A percentile compares a stretch with the other conserved stretches of the same genome.
Evolutionary conservation across 2,113 vertebrate genomes (phyloP).

Genomic region (Pachypanchax playfairii): DNA sequence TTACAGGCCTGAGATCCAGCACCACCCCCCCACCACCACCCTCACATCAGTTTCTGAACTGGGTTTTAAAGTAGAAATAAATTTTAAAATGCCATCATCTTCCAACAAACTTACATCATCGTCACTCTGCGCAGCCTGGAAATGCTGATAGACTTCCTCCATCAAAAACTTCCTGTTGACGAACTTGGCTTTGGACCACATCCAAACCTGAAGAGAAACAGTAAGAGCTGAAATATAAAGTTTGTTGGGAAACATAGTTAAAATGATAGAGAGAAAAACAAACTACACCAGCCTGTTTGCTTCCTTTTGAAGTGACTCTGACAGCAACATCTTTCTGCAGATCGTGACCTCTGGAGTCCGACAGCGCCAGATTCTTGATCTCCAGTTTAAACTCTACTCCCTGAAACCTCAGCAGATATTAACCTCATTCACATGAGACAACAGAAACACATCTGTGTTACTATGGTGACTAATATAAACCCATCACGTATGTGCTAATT

Average conservation of each 20-base stretch:
- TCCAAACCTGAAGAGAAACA: conserved; percentile 82
- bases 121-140: conserved; percentile 69
- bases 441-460: not conserved
- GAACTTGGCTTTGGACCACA: conserved; percentile 91
- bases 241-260: not conserved
- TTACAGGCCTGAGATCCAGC: too few relatives aligned
- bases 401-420: conserved; percentile 62
- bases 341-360: conserved; percentile 86
- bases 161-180: conserved; percentile 91
- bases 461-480: too few relatives aligned
- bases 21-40: too few relatives aligned
- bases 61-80: too few relatives aligned
- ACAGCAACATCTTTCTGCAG: conserved; percentile 85
- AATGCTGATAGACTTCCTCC: conserved; percentile 87
- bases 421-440: not conserved
- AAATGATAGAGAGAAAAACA: not conserved
- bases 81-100: too few relatives aligned
- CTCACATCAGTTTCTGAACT: too few relatives aligned
- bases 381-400: conserved; percentile 85
- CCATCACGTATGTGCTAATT: too few relatives aligned
- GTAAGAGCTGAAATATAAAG: not conserved
- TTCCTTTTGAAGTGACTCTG: conserved; percentile 77
- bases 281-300: conserved; percentile 73
- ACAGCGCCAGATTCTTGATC: conserved; percentile 88
- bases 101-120: conserved; percentile 29